Evolutionary conservation across 2,888 invertebrate genomes (phyloP).

Genomic region (Macropis europaea): DNA sequence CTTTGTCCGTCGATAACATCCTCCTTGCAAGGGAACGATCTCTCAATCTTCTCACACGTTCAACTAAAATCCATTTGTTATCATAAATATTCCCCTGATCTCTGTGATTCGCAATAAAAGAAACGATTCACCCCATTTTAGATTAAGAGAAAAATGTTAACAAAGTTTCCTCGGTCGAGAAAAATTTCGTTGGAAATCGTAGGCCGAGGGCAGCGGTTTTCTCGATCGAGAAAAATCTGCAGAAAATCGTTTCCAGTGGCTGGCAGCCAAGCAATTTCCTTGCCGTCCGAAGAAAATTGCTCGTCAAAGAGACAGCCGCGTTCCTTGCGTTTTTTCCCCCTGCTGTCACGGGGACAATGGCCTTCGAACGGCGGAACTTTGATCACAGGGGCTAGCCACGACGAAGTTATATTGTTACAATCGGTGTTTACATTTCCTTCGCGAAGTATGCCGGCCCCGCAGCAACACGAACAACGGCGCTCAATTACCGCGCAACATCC

Average conservation of each 20-base stretch:
- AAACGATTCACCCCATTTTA: too few species aligned
- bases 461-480: background rate
- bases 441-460: background rate
- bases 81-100: too few species aligned
- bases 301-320: background rate
- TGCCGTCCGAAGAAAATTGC: background rate
- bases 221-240: background rate
- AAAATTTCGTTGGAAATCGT: background rate
- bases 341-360: background rate
- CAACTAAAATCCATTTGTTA: background rate
- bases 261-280: background rate
- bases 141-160: too few species aligned
- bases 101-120: background rate
- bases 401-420: slow-evolving; percentile 1
- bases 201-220: background rate
- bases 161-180: background rate
- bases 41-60: background rate
- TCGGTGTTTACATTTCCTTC: slow-evolving; percentile 7
- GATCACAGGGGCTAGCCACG: background rate
- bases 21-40: slow-evolving; percentile 20
- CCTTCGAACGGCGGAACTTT: background rate
- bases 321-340: background rate
- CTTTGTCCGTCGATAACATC: slow-evolving; percentile 5
- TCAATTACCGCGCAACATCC: slow-evolving; percentile 22
- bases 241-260: too few species aligned